Evolutionary conservation across 2,113 vertebrate genomes (phyloP), one percentile per base, ranked within the genome.

Genomic region (Trogon surrucura): DNA sequence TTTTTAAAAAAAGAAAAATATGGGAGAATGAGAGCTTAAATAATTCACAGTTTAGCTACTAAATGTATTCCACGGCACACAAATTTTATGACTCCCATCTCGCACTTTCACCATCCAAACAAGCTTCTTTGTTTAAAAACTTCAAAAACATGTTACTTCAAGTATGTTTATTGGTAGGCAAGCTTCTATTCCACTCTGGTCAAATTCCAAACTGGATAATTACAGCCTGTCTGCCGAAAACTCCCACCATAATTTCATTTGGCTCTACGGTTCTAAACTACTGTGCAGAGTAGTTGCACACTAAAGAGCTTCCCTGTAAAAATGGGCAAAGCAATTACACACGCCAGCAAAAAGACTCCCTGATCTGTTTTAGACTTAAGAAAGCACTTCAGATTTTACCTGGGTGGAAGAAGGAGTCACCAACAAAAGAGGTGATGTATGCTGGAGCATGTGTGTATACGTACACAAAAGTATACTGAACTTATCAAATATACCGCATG

Each of bases 181-280:
- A 95, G 95, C 94, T 94, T 96, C 70, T 97, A 34, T 96, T 97
- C 96, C 93, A 94, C 58, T 85, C 84, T 97, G 93, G 93, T 96
- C 84, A 94, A 89, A 95, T 96, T 96, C 89, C 94, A 96, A 97
- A 94, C 91, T 94, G 85, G 94, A 80, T 97, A 97, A 97, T 95
- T 97, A 95, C 75, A 96, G 73, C 89, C 78, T 96, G 93, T 89
- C 94, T 95, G 66, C 66, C 93, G 88, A 91, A 95, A 93, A 92
- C 89, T 95, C 92, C 93, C 92, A 93, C 80, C 74, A 70, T 67
- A 84, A 97, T 96, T 95, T 94, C 85, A 80, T 93, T 92, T 95
- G 92, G 80, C 80, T 93, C 32, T 84, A 47, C 45, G 73, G 41
- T 58, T 90, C 34, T 54, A 84, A 95, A 82, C 74, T 94, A 36